Evolutionary conservation across 2,113 vertebrate species (phyloP), one percentile per base, ranked within the genome.

Genomic region (Acinonyx jubatus): DNA sequence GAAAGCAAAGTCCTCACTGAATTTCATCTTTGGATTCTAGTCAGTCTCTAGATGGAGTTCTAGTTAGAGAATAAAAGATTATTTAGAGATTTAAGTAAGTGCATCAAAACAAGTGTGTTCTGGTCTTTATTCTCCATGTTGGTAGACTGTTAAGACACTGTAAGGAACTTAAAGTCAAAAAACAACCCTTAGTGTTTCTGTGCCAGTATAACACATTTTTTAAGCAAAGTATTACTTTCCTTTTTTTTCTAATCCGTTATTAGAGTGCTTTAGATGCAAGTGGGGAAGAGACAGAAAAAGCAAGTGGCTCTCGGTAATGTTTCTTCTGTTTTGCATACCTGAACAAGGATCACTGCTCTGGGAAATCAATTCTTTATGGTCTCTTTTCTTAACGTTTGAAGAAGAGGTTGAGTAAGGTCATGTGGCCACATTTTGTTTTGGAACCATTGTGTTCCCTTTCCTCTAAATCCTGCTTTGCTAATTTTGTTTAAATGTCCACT

Each of bases 211-310:
- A 83, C 52, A 63, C 21, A 61, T 81, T 66, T 95, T 82, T 83
- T 45, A 84, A 84, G n/a, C 55, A 66, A 84, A 92, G 19, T 85
- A 74, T n/a, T 94, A 4, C 65, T 79, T 91, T 57, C 8, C 38
- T 74, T 66, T 83, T 86, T 55, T 65, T n/a, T 23, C 9, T 65
- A 71, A 66, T 92, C 10, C 88, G 1, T 91, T 91, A 29, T 83
- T 82, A 50, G 21, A 45, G 31, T 83, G 55, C 38, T 74, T 92
- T 27, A 52, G 65, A 41, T 89, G 18, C 23, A 92, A 89, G 73
- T 94, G 63, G 55, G 76, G 83, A 93, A 92, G 83, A 89, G 45
- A 81, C n/a, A 65, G 45, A 80, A 94, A 89, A 93, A 81, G 74
- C 45, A 78, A 92, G 21, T 81, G 36, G 69, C 52, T 94, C 55